phyloP scores from a whole-genome alignment of 2,888 invertebrate genomes.

The Temnothorax unifasciatus region DNA sequence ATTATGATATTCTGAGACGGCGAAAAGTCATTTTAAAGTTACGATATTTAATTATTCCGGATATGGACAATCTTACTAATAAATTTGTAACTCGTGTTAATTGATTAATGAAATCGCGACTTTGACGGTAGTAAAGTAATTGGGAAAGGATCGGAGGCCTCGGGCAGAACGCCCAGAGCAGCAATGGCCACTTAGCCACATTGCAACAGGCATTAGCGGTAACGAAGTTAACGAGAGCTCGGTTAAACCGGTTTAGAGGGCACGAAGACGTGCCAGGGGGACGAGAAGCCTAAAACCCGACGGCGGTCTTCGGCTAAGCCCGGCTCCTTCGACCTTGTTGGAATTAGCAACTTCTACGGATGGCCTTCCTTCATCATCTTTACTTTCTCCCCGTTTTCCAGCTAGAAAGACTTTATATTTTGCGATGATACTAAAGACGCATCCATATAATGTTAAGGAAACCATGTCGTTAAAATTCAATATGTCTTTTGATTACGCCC shows the following conservation, averaged over 20 bases:
- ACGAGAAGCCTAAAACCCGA: slow-evolving; percentile 73
- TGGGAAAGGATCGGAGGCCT: slow-evolving; percentile 80
- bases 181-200: slow-evolving; percentile 82
- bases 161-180: slow-evolving; percentile 76
- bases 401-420: neutral
- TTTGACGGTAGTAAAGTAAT: slow-evolving; percentile 79
- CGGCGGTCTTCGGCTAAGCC: slow-evolving; percentile 78
- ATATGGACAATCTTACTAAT: slow-evolving; percentile 14
- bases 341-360: slow-evolving; percentile 71
- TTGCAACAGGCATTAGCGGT: slow-evolving; percentile 82
- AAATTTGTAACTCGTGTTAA: slow-evolving; percentile 71
- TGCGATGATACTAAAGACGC: neutral
- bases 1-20: slow-evolving; percentile 6
- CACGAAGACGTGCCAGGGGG: slow-evolving; percentile 62
- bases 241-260: slow-evolving; percentile 80
- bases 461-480: neutral
- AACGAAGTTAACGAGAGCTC: slow-evolving; percentile 84
- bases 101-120: slow-evolving; percentile 75
- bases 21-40: slow-evolving; percentile 34
- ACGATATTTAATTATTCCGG: slow-evolving; percentile 27
- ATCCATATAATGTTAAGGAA: neutral
- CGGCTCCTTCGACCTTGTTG: slow-evolving; percentile 66
- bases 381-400: slow-evolving; percentile 19
- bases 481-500: neutral
- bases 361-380: slow-evolving; percentile 59